phyloP scores from a whole-genome alignment of 2,113 vertebrate species.

The Cebus imitator region DNA sequence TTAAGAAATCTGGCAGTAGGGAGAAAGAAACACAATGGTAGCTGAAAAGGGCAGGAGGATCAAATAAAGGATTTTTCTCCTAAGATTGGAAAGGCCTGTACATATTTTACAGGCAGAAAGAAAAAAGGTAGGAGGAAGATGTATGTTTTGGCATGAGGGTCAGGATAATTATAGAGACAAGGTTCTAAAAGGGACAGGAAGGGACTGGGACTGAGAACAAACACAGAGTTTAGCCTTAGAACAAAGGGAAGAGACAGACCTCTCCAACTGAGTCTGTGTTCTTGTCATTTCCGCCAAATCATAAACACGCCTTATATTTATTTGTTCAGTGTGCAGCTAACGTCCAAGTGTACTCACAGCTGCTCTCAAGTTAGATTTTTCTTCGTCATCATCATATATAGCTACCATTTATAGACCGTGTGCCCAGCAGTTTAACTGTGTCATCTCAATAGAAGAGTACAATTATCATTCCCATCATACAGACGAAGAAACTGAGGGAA shows the following conservation, averaged over 20 bases:
- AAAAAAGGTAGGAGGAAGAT: not conserved
- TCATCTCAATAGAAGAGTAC: not conserved
- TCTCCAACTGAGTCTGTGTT: slow-evolving; percentile 27
- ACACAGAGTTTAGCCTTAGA: slow-evolving; percentile 37
- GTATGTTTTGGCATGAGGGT: slow-evolving; percentile 12
- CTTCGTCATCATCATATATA: not conserved
- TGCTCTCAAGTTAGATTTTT: not conserved
- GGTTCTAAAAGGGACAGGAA: slow-evolving; percentile 56
- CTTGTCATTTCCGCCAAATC: slow-evolving; percentile 54
- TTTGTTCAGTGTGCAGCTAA: not conserved
- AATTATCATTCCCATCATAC: not conserved
- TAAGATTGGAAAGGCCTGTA: slow-evolving; percentile 29
- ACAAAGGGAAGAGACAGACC: slow-evolving; percentile 58
- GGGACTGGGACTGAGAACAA: slow-evolving; percentile 37
- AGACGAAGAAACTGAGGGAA: slow-evolving; percentile 37
- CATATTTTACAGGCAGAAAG: not conserved
- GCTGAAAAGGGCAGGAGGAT: slow-evolving; percentile 50
- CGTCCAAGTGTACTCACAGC: not conserved
- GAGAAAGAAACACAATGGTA: slow-evolving; percentile 28
- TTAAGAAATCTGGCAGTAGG: slow-evolving; percentile 7
- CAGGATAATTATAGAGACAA: slow-evolving; percentile 47
- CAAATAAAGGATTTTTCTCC: not conserved
- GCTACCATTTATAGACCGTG: not conserved
- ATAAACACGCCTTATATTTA: not conserved
- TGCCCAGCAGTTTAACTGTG: not conserved